Conservation (phyloP, 1,140 invertebrate genomes). For the Euwallacea similis region DNA sequence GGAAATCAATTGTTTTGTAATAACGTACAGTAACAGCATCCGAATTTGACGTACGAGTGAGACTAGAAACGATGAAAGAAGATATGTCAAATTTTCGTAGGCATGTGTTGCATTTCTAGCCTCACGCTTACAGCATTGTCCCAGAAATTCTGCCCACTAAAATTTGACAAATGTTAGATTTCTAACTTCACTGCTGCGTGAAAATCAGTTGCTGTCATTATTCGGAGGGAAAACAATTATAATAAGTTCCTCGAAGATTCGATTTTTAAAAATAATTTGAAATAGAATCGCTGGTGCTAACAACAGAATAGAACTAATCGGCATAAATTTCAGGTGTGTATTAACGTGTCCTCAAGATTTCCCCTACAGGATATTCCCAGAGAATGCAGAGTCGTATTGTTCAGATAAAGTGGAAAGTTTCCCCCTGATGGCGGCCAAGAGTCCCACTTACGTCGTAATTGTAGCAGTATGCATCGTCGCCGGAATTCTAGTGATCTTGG, state of each 20-base stretch:
- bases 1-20: too few species aligned
- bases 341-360: constrained; percentile 76
- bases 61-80: too few species aligned
- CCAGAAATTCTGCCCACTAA: too few species aligned
- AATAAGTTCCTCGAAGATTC: neutral
- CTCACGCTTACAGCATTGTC: neutral
- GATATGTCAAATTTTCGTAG: neutral
- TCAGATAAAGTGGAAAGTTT: constrained; percentile 61
- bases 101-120: neutral
- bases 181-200: too few species aligned
- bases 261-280: neutral
- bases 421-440: constrained; percentile 27
- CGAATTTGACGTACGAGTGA: neutral
- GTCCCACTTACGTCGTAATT: constrained; percentile 30
- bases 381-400: constrained; percentile 78
- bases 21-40: neutral
- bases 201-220: too few species aligned
- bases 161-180: too few species aligned
- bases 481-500: constrained; percentile 64
- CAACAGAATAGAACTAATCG: neutral
- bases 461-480: constrained; percentile 59
- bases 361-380: constrained; percentile 76
- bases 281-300: too few species aligned
- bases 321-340: constrained; percentile 78
- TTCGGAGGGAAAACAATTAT: neutral